These are phyloP conservation scores for Agrotis puta DNA, from an alignment of 2,888 invertebrate species.

Conservation along the genomic window DNA sequence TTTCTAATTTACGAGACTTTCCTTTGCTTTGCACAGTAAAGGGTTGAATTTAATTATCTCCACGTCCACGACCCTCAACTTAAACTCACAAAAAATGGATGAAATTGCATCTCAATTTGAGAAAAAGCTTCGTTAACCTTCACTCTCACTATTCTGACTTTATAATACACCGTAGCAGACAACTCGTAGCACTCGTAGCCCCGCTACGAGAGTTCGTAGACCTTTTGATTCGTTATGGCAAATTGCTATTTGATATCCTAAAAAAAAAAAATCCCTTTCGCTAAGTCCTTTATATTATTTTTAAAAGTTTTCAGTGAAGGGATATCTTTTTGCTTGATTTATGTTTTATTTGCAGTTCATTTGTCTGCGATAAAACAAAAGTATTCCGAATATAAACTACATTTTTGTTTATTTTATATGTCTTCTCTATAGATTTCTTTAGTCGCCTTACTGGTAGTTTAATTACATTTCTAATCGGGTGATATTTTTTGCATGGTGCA, in stretches of 20 bases:
- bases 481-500: conserved; percentile 83
- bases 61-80: conserved; percentile 78
- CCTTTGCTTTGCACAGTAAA: conserved; percentile 85
- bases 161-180: conserved; percentile 64
- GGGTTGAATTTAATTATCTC: conserved; percentile 90
- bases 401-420: neutral
- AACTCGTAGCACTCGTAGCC: conserved; percentile 66
- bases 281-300: conserved; percentile 50
- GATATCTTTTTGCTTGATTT: conserved; percentile 55
- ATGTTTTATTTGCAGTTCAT: conserved; percentile 41
- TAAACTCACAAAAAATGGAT: conserved; percentile 80
- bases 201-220: conserved; percentile 69
- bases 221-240: conserved; percentile 71
- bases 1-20: conserved; percentile 90
- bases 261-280: conserved; percentile 61
- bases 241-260: conserved; percentile 74
- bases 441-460: conserved; percentile 67
- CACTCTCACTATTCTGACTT: conserved; percentile 69
- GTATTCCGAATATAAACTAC: conserved; percentile 9
- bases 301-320: conserved; percentile 42
- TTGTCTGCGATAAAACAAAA: conserved; percentile 30
- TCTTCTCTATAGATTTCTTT: conserved; percentile 54
- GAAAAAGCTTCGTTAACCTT: conserved; percentile 71
- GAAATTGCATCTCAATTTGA: conserved; percentile 79
- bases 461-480: conserved; percentile 81